These are phyloP conservation scores for Anguilla megastoma DNA, from an alignment of 2,797 vertebrate genomes.

Conservation along the genomic window DNA sequence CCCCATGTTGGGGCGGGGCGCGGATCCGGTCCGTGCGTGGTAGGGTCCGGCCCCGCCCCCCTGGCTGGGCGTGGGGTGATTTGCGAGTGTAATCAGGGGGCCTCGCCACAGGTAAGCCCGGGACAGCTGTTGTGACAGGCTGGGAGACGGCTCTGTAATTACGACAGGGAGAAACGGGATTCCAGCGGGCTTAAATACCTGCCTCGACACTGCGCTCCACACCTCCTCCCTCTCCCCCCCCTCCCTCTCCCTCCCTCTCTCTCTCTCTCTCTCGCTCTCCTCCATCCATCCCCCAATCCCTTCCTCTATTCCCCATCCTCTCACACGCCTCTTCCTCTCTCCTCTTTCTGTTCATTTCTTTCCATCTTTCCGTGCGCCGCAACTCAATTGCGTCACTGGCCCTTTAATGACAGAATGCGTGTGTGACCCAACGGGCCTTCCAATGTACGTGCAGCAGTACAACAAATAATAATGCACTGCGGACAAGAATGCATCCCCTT, in stretches of 20 bases:
- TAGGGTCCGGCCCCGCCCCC: neutral
- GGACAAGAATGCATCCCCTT: neutral
- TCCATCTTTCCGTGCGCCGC: neutral
- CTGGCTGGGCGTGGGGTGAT: slow-evolving; percentile 8
- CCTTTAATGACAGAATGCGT: neutral
- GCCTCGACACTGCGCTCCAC: neutral
- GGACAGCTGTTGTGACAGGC: slow-evolving; percentile 36
- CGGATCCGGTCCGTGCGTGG: too few species aligned
- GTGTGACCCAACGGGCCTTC: neutral
- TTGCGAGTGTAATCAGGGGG: neutral
- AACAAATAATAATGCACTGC: neutral
- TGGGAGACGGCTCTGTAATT: slow-evolving; percentile 33
- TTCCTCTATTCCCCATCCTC: neutral
- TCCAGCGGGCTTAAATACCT: slow-evolving; percentile 33
- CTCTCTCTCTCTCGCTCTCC: neutral
- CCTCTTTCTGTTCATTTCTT: neutral
- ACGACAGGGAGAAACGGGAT: slow-evolving; percentile 23
- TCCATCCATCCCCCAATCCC: neutral
- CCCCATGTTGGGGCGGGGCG: neutral
- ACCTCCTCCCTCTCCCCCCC: neutral
- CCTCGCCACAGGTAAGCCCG: slow-evolving; percentile 9
- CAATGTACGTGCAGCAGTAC: neutral
- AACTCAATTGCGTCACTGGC: neutral
- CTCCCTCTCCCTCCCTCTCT: neutral
- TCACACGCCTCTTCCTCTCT: neutral